Conservation (phyloP, 2,888 invertebrate species). For the Cheilosia vernalis region DNA sequence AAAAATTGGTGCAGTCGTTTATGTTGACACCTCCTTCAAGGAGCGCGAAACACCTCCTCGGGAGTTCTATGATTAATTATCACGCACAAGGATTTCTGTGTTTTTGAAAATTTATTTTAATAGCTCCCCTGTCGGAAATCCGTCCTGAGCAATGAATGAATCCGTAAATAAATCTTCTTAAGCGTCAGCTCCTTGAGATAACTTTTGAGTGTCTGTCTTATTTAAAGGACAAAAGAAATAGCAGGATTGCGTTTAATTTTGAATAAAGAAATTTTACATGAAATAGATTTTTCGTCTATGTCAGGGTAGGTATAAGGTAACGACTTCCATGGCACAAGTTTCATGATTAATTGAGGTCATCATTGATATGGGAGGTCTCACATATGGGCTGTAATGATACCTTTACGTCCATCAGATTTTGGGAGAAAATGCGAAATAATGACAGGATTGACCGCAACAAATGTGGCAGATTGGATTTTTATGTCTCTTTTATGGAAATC, state of each 20-base stretch:
- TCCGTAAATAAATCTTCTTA: conserved; percentile 55
- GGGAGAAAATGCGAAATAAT: conserved; percentile 62
- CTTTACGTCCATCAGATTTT: conserved; percentile 28
- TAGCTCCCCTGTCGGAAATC: conserved; percentile 70
- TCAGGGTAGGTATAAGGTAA: neutral
- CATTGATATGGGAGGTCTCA: conserved; percentile 56
- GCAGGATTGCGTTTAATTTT: conserved; percentile 51
- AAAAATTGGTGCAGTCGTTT: conserved; percentile 76
- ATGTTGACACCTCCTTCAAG: conserved; percentile 76
- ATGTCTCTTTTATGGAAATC: conserved; percentile 81
- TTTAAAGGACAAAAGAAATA: conserved; percentile 9
- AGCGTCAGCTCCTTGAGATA: conserved; percentile 4
- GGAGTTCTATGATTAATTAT: conserved; percentile 69
- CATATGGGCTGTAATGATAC: conserved; percentile 57
- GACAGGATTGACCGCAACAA: conserved; percentile 79
- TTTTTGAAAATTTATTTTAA: conserved; percentile 73
- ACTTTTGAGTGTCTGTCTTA: conserved; percentile 2
- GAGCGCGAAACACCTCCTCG: conserved; percentile 27
- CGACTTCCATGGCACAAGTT: conserved; percentile 23
- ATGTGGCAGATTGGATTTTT: conserved; percentile 81
- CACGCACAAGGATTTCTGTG: conserved; percentile 60
- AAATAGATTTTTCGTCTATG: neutral
- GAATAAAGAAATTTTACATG: conserved; percentile 30
- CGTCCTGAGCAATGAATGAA: conserved; percentile 54
- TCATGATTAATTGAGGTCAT: conserved; percentile 72